A percentile compares a stretch with the other conserved stretches of the same genome.
phyloP scores from a whole-genome alignment of 1,140 invertebrate genomes.

The Drepana arcuata region DNA sequence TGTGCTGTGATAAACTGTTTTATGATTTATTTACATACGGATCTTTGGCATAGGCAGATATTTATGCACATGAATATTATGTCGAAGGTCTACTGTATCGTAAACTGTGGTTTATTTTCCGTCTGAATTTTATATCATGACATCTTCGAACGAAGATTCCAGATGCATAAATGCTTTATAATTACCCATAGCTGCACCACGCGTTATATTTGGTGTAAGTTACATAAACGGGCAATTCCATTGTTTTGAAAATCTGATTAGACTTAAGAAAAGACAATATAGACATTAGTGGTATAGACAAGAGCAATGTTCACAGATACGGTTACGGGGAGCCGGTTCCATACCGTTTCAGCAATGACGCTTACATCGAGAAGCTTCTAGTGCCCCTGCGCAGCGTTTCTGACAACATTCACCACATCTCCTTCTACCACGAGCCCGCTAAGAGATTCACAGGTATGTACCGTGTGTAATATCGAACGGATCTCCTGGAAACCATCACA shows the following conservation, averaged over 20 bases:
- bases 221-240: no score
- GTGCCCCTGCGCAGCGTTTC: constrained; percentile 73
- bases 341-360: constrained; percentile 74
- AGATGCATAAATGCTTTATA: no score
- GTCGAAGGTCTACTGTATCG: constrained; percentile 3
- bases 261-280: no score
- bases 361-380: constrained; percentile 76
- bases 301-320: constrained; percentile 36
- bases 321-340: constrained; percentile 60
- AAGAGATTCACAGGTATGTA: constrained; percentile 76
- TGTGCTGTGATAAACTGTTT: constrained; percentile 38
- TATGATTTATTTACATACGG: constrained; percentile 46
- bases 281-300: no score
- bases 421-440: constrained; percentile 76
- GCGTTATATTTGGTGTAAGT: no score
- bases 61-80: no score
- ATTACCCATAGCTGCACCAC: no score
- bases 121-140: not conserved
- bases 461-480: no score
- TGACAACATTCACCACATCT: constrained; percentile 73
- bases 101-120: constrained; percentile 10
- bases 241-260: no score
- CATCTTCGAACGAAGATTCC: no score
- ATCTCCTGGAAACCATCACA: not conserved
- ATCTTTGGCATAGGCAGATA: constrained; percentile 12